A percentile compares a stretch with the other conserved stretches of the same genome.
phyloP scores from a whole-genome alignment of 2,113 vertebrate genomes.

The Sula dactylatra region DNA sequence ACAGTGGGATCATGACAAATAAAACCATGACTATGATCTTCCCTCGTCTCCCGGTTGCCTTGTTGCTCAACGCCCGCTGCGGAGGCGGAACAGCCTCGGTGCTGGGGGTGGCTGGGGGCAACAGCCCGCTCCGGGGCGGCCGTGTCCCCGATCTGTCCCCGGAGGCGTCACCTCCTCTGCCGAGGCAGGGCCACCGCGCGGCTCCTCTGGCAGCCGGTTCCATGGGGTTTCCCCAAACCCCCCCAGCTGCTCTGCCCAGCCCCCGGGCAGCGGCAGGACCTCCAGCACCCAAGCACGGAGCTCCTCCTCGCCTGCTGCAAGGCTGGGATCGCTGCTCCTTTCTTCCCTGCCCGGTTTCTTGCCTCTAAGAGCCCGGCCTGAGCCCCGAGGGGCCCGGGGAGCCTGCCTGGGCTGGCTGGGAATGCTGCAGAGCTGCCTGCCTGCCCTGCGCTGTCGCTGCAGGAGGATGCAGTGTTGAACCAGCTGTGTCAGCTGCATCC shows the following conservation, averaged over 20 bases:
- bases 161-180: too few relatives aligned
- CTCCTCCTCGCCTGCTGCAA: not conserved
- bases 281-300: fast-evolving
- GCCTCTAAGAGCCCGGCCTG: fast-evolving
- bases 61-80: not conserved
- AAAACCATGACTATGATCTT: constrained; percentile 67
- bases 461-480: not conserved
- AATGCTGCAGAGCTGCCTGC: too few relatives aligned
- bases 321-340: not conserved
- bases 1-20: constrained; percentile 72
- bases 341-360: not conserved
- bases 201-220: too few relatives aligned
- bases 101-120: not conserved
- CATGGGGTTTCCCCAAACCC: not conserved
- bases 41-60: constrained; percentile 15
- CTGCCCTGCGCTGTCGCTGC: too few relatives aligned
- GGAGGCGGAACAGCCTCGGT: not conserved
- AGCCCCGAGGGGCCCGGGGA: too few relatives aligned
- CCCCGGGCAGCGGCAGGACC: too few relatives aligned
- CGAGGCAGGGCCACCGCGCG: too few relatives aligned
- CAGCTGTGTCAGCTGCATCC: not conserved
- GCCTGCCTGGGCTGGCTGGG: not conserved
- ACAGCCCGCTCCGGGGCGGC: not conserved
- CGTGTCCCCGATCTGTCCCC: too few relatives aligned
- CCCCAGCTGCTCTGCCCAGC: not conserved